Evolutionary conservation across 2,797 vertebrate species (phyloP).

Genomic region (Acanthornis magna): DNA sequence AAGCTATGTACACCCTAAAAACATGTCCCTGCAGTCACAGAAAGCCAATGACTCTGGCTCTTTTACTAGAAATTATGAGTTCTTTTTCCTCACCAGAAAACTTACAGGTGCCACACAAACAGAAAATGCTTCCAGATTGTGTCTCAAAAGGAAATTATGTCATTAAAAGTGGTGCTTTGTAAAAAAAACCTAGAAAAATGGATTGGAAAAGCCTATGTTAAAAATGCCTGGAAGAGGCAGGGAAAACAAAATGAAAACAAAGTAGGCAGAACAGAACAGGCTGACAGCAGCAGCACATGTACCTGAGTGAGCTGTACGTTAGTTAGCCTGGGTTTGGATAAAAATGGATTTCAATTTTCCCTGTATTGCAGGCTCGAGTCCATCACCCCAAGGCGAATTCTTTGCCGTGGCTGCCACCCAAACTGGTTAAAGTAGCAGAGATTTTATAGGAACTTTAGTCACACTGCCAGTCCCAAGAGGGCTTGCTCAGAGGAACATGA

Average conservation of each 20-base stretch:
- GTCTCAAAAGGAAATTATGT: background rate
- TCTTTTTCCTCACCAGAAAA: background rate
- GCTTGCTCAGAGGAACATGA: background rate
- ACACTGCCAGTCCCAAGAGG: accelerated
- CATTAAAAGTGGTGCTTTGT: background rate
- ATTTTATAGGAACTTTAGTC: background rate
- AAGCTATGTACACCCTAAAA: background rate
- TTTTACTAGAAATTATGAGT: background rate
- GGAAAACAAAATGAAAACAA: background rate
- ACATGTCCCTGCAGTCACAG: background rate
- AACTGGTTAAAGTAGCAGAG: background rate
- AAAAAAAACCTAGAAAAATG: background rate
- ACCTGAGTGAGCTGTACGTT: accelerated
- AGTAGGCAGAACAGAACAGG: background rate
- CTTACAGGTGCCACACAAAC: background rate
- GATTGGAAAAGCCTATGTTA: background rate
- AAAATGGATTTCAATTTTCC: background rate
- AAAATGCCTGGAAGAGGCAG: background rate
- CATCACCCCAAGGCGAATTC: background rate
- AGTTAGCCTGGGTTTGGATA: background rate
- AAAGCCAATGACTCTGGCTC: background rate
- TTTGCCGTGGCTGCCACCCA: background rate
- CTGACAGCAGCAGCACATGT: background rate
- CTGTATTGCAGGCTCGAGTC: accelerated
- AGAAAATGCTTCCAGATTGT: background rate